Evolutionary conservation across 1,140 invertebrate genomes (phyloP), one percentile per base, ranked within the genome.

Genomic region (Atopsyche davidsoni): DNA sequence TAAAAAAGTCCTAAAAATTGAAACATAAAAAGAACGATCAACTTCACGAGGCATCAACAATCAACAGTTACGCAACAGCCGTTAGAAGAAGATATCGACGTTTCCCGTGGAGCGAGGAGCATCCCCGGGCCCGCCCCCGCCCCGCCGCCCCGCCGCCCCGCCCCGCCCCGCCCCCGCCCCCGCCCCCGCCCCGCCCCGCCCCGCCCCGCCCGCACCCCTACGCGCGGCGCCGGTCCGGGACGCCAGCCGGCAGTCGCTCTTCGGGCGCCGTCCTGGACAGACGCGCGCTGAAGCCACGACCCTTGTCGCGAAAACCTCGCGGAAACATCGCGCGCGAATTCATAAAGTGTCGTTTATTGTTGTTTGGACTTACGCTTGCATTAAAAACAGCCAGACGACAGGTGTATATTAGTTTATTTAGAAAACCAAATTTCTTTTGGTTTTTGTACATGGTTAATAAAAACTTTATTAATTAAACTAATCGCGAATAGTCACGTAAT

Each of bases 61-160:
- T 50, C 48, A 50, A 50, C 48, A 50, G 48, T 50, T 50, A 50
- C 48, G 48, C 48, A 50, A 50, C 48, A 50, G 48, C 42, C 35
- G 17, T 4, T 23, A 48, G 40, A n/a, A 36, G 39, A 19, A 49
- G 46, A 49, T 49, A 49, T 49, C 38, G 46, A 49, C 36, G 35
- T 19, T 28, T 28, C 39, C 9, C 35, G 11, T 9, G 7, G 7
- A 6, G 7, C 14, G 9, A 18, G 19, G 7, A 31, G 16, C 11
- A 18, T 11, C 17, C 18, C 19, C 11, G 16, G 23, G 22, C 25
- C 7, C 25, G 25, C 7, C 25, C 25, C 25, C 7, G 25, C 7
- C 7, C 13, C 25, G 13, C 7, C 13, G 7, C 13, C 25, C 13
- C 25, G 7, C 25, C 25, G 25, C 7, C 25, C 25, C 7, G 25